These are phyloP conservation scores for Musca vetustissima DNA, from an alignment of 1,140 invertebrate genomes.

Conservation along the genomic window DNA sequence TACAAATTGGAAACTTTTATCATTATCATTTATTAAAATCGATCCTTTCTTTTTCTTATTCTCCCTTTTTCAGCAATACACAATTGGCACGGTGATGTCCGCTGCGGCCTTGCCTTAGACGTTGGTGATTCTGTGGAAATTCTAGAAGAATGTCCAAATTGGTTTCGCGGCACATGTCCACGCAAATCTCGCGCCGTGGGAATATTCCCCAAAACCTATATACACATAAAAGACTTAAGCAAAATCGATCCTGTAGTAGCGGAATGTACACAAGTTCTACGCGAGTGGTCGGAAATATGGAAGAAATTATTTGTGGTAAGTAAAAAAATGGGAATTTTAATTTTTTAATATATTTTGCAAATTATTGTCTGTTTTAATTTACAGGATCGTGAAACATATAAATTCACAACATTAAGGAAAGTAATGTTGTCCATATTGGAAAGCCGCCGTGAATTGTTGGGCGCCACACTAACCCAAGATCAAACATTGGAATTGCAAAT, in stretches of 20 bases:
- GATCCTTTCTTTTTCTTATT: not conserved
- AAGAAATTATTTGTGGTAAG: constrained; percentile 82
- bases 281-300: constrained; percentile 93
- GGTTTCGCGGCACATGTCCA: constrained; percentile 82
- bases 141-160: constrained; percentile 82
- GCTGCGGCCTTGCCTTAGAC: constrained; percentile 78
- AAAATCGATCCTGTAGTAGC: constrained; percentile 86
- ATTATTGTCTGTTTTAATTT: constrained; percentile 8
- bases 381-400: constrained; percentile 78
- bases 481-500: constrained; percentile 83
- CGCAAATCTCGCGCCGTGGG: constrained; percentile 78
- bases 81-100: constrained; percentile 83
- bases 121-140: constrained; percentile 91
- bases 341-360: not conserved
- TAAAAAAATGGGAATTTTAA: constrained; percentile 14
- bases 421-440: constrained; percentile 88
- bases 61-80: constrained; percentile 73
- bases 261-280: constrained; percentile 85
- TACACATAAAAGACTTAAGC: constrained; percentile 72
- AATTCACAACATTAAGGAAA: constrained; percentile 78
- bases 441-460: constrained; percentile 78
- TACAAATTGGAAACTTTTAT: too few relatives aligned
- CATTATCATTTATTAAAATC: too few relatives aligned
- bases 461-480: constrained; percentile 85
- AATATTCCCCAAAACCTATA: constrained; percentile 79